phyloP scores from a whole-genome alignment of 1,140 invertebrate genomes.

The Eueides isabella region DNA sequence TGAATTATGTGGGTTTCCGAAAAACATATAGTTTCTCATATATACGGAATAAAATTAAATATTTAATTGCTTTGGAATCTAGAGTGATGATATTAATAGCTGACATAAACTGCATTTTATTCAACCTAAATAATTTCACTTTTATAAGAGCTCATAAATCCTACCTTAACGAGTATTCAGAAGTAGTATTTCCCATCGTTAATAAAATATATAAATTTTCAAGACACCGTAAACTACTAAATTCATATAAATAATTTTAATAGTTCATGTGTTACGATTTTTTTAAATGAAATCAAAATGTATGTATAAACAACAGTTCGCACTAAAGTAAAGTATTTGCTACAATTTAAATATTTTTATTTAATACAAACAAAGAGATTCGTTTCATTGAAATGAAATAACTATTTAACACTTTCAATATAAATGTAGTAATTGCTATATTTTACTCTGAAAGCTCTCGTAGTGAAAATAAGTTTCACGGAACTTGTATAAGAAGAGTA shows the following conservation, averaged over 20 bases:
- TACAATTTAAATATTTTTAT: neutral
- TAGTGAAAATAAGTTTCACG: neutral
- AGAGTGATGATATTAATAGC: neutral
- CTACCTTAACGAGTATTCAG: slow-evolving; percentile 5
- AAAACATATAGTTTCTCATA: neutral
- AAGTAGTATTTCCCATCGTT: neutral
- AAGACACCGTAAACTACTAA: slow-evolving; percentile 14
- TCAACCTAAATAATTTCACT: slow-evolving; percentile 2
- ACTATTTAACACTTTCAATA: neutral
- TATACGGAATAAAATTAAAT: neutral
- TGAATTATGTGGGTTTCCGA: neutral
- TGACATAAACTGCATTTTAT: slow-evolving; percentile 10
- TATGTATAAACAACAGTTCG: neutral
- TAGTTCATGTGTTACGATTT: neutral
- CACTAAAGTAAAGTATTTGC: neutral
- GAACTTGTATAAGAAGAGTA: neutral
- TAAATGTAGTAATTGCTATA: neutral
- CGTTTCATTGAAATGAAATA: neutral
- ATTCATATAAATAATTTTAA: neutral
- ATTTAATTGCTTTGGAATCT: neutral
- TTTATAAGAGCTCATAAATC: slow-evolving; percentile 2
- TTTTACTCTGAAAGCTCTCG: neutral
- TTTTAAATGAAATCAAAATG: neutral
- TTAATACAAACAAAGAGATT: neutral
- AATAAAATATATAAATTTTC: slow-evolving; percentile 1